Evolutionary conservation across 2,888 invertebrate species (phyloP).

Genomic region (Epicampocera succincta): DNA sequence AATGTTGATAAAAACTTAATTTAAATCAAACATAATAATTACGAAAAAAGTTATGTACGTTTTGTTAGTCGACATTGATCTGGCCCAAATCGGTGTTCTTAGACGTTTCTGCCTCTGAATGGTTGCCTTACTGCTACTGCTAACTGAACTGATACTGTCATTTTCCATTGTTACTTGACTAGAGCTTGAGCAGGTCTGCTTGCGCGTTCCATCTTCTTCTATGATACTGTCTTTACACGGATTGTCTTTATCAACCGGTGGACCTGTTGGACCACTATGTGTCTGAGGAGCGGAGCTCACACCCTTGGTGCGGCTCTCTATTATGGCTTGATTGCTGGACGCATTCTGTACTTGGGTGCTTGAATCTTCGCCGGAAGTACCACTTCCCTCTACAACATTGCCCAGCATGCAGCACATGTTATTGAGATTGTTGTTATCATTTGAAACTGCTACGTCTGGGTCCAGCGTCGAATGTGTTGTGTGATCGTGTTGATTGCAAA

Average conservation of each 20-base stretch:
- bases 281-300: conserved; percentile 82
- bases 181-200: conserved; percentile 53
- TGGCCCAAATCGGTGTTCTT: conserved; percentile 91
- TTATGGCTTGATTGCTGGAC: conserved; percentile 77
- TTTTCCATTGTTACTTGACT: conserved; percentile 50
- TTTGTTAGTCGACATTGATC: conserved; percentile 86
- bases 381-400: conserved; percentile 60
- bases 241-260: conserved; percentile 76
- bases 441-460: conserved; percentile 70
- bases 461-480: conserved; percentile 70
- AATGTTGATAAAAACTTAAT: too few relatives aligned
- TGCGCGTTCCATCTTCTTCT: conserved; percentile 23
- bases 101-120: conserved; percentile 87
- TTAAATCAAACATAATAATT: conserved; percentile 4
- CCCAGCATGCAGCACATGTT: conserved; percentile 64
- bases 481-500: conserved; percentile 72
- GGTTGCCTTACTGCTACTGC: conserved; percentile 82
- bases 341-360: conserved; percentile 65
- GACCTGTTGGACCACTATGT: conserved; percentile 82
- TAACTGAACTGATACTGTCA: conserved; percentile 66
- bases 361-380: conserved; percentile 59
- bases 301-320: conserved; percentile 81
- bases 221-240: conserved; percentile 36
- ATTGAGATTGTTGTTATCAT: conserved; percentile 73
- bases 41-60: conserved; percentile 78